Base-by-base conservation (phyloP, 2,113 vertebrate genomes). In the Cyanistes caeruleus region DNA sequence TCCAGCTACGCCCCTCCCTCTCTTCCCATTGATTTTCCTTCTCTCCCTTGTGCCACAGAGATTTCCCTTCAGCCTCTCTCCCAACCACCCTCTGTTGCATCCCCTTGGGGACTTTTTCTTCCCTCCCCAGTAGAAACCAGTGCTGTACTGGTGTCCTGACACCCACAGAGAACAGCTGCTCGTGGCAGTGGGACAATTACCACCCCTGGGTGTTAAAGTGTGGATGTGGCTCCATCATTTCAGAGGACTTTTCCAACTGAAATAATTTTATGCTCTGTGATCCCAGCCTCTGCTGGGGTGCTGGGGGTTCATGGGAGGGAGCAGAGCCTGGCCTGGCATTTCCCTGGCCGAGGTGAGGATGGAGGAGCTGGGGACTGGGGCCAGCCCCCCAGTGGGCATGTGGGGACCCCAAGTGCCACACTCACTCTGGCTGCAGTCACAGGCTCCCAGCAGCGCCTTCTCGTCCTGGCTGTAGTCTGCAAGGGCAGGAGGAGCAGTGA, bases 391-490 rank as follows among this genome's bases (percentile, higher is more conserved):
- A n/a, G n/a, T n/a, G n/a, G 60, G 11, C 1, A 3, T 0, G 2
- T 0, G 4, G 51, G 86, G 43, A 13, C 14, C 13, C 28, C 14
- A 3, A 8, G 15, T 1, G 9, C 10, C 11, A 8, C 60, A 95
- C 94, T 93, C 98, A 99, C 99, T 98, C 98, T 99, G 98, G 63
- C 97, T 97, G 95, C 99, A 99, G 96, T 99, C 99, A 33, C 99
- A 99, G 1, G 97, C 97, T 67, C 99, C 99, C 93, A 99, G 98
- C 78, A 99, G 97, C 3, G 98, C 99, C 84, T 99, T 99, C 97
- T 99, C 99, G 1, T 99, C 99, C 94, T 99, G 98, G 86, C 99
- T 99, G 98, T 99, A 99, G 97, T 99, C 99, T 99, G 98, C 21
- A 94, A 93, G 39, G 70, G 90, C 78, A 81, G 90, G 77, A 75